Evolutionary conservation across 2,113 vertebrate genomes (phyloP).

Genomic region (Numida meleagris): DNA sequence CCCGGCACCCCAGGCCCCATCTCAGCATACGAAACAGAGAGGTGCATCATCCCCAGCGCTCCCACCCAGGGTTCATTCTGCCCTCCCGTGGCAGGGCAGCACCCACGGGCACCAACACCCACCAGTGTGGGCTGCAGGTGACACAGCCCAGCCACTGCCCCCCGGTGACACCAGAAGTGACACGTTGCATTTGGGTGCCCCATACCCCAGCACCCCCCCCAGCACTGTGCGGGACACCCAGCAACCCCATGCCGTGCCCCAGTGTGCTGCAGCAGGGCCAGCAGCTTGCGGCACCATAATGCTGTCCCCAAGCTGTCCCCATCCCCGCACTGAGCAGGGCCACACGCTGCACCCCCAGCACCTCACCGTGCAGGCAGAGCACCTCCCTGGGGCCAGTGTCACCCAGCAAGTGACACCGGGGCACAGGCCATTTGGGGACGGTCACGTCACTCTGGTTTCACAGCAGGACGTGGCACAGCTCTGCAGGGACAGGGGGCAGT

Average conservation of each 20-base stretch:
- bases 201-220: too few species aligned
- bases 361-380: not conserved
- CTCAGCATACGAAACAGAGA: not conserved
- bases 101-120: rapidly evolving
- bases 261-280: too few species aligned
- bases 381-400: not conserved
- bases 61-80: not conserved
- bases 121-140: not conserved
- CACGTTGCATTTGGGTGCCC: not conserved
- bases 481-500: not conserved
- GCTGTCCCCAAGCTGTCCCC: not conserved
- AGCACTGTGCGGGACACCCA: too few species aligned
- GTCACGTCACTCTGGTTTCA: not conserved
- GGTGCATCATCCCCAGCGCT: not conserved
- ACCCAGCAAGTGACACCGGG: not conserved
- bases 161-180: not conserved
- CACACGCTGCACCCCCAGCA: not conserved
- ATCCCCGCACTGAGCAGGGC: rapidly evolving
- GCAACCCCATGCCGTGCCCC: too few species aligned
- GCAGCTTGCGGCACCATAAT: not conserved
- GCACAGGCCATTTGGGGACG: not conserved
- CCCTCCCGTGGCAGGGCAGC: not conserved
- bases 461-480: not conserved
- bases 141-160: not conserved
- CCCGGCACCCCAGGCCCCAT: not conserved